Evolutionary conservation across 2,113 vertebrate species (phyloP), one percentile per base, ranked within the genome.

Genomic region (Alexandromys fortis): DNA sequence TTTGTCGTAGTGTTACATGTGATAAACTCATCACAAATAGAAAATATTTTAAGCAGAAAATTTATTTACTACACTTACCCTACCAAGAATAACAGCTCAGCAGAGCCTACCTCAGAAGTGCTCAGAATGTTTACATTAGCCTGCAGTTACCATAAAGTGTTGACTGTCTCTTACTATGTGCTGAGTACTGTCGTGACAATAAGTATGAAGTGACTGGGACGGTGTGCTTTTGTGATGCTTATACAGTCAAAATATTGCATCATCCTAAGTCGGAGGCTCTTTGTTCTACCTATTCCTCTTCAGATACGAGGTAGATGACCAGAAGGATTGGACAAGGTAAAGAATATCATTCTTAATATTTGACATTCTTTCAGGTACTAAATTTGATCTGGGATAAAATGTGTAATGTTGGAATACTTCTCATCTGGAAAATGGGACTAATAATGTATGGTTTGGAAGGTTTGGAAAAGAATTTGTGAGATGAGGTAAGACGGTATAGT

Each of bases 321-420:
- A 73, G 47, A 30, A 68, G 52, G 61, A 28, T 22, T 13, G 0
- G 42, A 17, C 30, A 24, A 49, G 21, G 9, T 0, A 7, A 76
- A 24, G 28, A 67, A 30, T 9, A 67, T 33, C 38, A 16, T 11
- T 55, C 8, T 75, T 68, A 19, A 85, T 86, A 47, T 77, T 77
- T 21, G 22, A 24, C 33, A 0, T 47, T 95, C 30, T 83, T 42
- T 22, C 35, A 67, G 45, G 83, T 49, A 76, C 67, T 61, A 61
- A 72, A 24, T 86, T 42, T 70, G 35, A 42, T 73, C 86, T 70
- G 38, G 68, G 88, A 10, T 49, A 61, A 81, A 86, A 7, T 9
- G 88, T n/a, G 91, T 21, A 91, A 90, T 93, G 65, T 95, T 42
- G 96, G 63, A 91, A 96, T 49, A 68, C 21, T 87, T 67, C 12